phyloP scores from a whole-genome alignment of 1,140 invertebrate genomes.

The Cotesia typhae region DNA sequence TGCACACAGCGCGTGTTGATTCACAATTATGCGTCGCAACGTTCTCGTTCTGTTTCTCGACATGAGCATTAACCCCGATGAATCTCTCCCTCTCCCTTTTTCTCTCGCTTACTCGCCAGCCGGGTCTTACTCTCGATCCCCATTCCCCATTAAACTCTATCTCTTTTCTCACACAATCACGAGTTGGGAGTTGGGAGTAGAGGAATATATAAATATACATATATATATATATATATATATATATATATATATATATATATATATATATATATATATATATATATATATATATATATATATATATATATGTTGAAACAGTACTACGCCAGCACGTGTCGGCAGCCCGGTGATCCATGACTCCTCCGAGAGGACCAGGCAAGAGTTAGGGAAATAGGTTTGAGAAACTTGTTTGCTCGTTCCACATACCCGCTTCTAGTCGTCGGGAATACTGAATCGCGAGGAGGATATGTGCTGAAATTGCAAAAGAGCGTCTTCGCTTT shows the following conservation, averaged over 20 bases:
- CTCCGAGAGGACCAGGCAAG: constrained; percentile 56
- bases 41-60: constrained; percentile 45
- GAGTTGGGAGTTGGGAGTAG: neutral
- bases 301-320: constrained; percentile 33
- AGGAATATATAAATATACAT: no score
- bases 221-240: no score
- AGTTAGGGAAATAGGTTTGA: constrained; percentile 65
- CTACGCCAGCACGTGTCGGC: constrained; percentile 46
- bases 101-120: neutral
- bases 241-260: neutral
- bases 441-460: constrained; percentile 59
- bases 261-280: constrained; percentile 2
- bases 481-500: constrained; percentile 41
- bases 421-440: constrained; percentile 47
- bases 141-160: neutral
- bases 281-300: constrained; percentile 3
- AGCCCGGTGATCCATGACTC: constrained; percentile 63
- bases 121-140: neutral
- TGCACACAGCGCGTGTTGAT: constrained; percentile 62
- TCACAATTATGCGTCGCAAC: constrained; percentile 65
- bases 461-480: constrained; percentile 52
- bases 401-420: constrained; percentile 63
- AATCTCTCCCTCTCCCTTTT: neutral
- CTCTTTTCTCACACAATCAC: constrained; percentile 8
- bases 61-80: constrained; percentile 23